These are phyloP conservation scores for Synanthedon formicaeformis DNA, from an alignment of 2,888 invertebrate genomes.

Conservation along the genomic window DNA sequence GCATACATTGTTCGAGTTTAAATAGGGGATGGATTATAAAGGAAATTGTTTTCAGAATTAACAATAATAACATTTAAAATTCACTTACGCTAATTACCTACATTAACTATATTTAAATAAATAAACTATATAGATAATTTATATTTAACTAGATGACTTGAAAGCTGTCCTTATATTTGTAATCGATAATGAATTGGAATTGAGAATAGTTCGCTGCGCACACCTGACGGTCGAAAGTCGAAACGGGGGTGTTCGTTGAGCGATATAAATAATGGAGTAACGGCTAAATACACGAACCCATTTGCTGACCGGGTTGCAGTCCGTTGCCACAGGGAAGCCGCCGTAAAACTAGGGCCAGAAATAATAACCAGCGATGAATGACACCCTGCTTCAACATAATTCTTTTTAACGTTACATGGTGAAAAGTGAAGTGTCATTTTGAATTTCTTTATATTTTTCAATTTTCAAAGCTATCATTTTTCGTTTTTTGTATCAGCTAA, in stretches of 20 bases:
- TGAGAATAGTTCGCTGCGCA: constrained; percentile 5
- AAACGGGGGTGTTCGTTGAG: constrained; percentile 20
- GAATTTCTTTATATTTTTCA: too few relatives aligned
- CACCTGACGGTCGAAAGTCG: constrained; percentile 20
- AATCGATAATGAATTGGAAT: constrained; percentile 15
- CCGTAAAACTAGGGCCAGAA: constrained; percentile 5
- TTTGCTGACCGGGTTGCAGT: constrained; percentile 40
- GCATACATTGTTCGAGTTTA: constrained; percentile 11
- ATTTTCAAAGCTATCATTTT: too few relatives aligned
- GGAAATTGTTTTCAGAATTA: background rate
- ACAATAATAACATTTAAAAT: too few relatives aligned
- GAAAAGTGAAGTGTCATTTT: too few relatives aligned
- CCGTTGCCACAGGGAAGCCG: constrained; percentile 25
- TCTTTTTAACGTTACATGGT: too few relatives aligned
- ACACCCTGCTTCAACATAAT: background rate
- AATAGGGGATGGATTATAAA: background rate
- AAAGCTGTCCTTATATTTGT: too few relatives aligned
- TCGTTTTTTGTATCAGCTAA: too few relatives aligned
- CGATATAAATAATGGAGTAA: constrained; percentile 38
- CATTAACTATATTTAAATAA: too few relatives aligned
- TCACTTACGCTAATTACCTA: too few relatives aligned
- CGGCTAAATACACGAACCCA: constrained; percentile 32
- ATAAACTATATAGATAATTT: too few relatives aligned
- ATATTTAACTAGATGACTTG: too few relatives aligned
- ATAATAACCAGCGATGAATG: constrained; percentile 6